A percentile compares a stretch with the other conserved stretches of the same genome.
phyloP scores from a whole-genome alignment of 2,888 invertebrate species.

The Aethes cnicana region DNA sequence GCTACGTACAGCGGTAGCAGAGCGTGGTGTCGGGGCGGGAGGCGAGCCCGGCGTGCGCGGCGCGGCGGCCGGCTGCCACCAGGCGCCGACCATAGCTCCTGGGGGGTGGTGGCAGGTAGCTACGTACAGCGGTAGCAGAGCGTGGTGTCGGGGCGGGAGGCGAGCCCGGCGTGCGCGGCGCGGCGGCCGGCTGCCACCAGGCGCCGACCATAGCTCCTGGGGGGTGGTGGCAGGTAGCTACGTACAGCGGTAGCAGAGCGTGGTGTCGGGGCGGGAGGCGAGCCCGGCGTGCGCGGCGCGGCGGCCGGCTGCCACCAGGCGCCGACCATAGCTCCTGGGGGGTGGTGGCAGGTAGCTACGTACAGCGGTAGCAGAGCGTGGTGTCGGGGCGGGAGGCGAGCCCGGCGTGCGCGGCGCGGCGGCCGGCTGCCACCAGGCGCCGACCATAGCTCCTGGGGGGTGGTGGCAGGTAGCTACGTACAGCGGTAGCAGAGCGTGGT shows the following conservation, averaged over 20 bases:
- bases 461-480: too few species aligned
- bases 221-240: slow-evolving; percentile 16
- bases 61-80: slow-evolving; percentile 61
- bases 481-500: too few species aligned
- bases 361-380: too few species aligned
- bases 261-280: slow-evolving; percentile 51
- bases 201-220: too few species aligned
- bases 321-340: too few species aligned
- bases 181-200: slow-evolving; percentile 58
- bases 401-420: too few species aligned
- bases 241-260: slow-evolving; percentile 63
- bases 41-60: slow-evolving; percentile 72
- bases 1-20: slow-evolving; percentile 58
- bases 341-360: too few species aligned
- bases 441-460: too few species aligned
- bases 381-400: too few species aligned
- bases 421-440: too few species aligned
- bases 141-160: slow-evolving; percentile 50
- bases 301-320: slow-evolving; percentile 53
- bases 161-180: slow-evolving; percentile 74
- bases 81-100: too few species aligned
- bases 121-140: slow-evolving; percentile 62
- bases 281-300: slow-evolving; percentile 76
- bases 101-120: not conserved
- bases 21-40: slow-evolving; percentile 53